These are phyloP conservation scores for Astyanax mexicanus DNA, from an alignment of 2,797 vertebrate species.

Conservation along the genomic window DNA sequence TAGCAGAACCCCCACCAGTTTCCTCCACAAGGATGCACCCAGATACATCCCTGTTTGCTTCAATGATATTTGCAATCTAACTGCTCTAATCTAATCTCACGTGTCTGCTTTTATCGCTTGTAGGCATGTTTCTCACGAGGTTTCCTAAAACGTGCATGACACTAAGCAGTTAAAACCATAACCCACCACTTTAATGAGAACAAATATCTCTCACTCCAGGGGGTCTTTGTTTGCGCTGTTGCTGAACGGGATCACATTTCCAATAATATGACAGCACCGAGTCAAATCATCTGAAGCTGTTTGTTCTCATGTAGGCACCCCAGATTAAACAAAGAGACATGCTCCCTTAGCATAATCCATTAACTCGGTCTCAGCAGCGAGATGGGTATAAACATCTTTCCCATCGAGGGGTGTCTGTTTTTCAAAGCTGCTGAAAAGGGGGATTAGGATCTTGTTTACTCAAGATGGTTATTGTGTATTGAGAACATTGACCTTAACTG, in stretches of 20 bases:
- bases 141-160: background rate
- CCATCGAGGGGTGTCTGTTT: background rate
- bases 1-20: background rate
- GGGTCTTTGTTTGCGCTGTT: constrained; percentile 11
- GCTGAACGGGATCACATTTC: background rate
- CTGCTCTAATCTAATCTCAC: no score
- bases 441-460: constrained; percentile 14
- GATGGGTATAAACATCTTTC: background rate
- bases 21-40: no score
- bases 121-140: background rate
- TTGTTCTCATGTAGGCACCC: constrained; percentile 20
- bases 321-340: constrained; percentile 17
- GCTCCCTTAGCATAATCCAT: constrained; percentile 3
- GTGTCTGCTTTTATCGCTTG: constrained; percentile 6
- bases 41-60: no score
- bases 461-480: background rate
- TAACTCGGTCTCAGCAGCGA: background rate
- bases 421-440: background rate
- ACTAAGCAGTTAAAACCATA: constrained; percentile 22
- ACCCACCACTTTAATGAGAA: constrained; percentile 16
- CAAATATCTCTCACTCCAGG: constrained; percentile 26
- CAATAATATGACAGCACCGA: constrained; percentile 13
- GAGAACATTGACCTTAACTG: background rate
- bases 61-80: no score
- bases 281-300: constrained; percentile 13